Base-by-base conservation (phyloP, 2,888 invertebrate genomes). In the Petrophora chlorosata region DNA sequence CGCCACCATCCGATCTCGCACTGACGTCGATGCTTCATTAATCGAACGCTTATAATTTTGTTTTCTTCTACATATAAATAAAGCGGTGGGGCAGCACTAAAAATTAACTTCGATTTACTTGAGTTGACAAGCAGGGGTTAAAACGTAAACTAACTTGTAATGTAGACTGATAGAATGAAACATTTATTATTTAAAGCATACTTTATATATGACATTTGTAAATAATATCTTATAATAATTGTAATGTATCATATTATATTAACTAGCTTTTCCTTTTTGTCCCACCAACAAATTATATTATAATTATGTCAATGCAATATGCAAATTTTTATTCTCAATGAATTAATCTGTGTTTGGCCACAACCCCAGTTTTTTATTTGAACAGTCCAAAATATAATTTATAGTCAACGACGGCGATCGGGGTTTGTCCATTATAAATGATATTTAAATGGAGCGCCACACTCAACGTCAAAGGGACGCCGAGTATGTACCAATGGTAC, bases 161-260 rank as follows among this genome's bases (percentile, higher is more conserved):
- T 59, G 57, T 70, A 67, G 76, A 73, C 76, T 77, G 63, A 78
- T 74, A 73, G 29, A 25, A 23, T 16, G 15, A 76, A 73, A 71
- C 66, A 76, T 78, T 80, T 81, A 83, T 82, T 84, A 85, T 86
- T 82, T 81, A 78, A 82, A 68, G 56, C 73, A 70, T 73, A 69
- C 76, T 76, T 71, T 63, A 67, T 63, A 67, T 65, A 64, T 73
- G 73, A 75, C 70, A 73, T 36, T 40, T 76, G 70, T 71, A 70
- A 43, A 42, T 48, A n/a, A n/a, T n/a, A n/a, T n/a, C n/a, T n/a
- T n/a, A 49, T 30, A 66, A 64, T 68, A 53, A n/a, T n/a, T n/a
- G n/a, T 56, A 62, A 61, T 72, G 67, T 81, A 79, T 73, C 81
- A 77, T 62, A 65, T 34, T 43, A 43, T 49, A 36, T 41, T 46